These are phyloP conservation scores for Gavia stellata DNA, from an alignment of 2,113 vertebrate species.

Conservation along the genomic window DNA sequence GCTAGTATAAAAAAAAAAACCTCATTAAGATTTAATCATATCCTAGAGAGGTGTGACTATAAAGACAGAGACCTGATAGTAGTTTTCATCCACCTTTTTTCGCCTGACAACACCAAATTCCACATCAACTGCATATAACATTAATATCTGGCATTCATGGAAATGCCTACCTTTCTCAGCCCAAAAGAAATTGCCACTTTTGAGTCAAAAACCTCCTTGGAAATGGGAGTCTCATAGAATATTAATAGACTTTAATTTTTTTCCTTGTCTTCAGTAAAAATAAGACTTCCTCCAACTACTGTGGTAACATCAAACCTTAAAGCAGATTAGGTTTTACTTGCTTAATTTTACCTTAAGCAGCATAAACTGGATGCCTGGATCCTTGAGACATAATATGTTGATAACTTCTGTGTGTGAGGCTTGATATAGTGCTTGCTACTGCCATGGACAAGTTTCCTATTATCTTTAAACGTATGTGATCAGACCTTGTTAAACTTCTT, in stretches of 20 bases:
- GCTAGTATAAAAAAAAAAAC: slow-evolving; percentile 8
- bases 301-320: slow-evolving; percentile 17
- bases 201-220: neutral
- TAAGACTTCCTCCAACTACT: neutral
- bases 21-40: slow-evolving; percentile 30
- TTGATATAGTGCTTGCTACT: neutral
- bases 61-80: neutral
- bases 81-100: neutral
- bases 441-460: neutral
- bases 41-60: neutral
- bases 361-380: neutral
- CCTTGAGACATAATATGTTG: neutral
- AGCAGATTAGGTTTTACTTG: slow-evolving; percentile 23
- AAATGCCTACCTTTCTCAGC: neutral
- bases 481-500: neutral
- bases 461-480: neutral
- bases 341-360: slow-evolving; percentile 28
- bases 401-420: neutral
- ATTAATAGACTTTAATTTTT: neutral
- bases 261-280: neutral
- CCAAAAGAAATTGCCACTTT: neutral
- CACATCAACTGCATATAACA: neutral
- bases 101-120: neutral
- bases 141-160: neutral
- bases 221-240: neutral